Base-by-base conservation (phyloP, 2,797 vertebrate genomes). In the Sebastes vulpes region DNA sequence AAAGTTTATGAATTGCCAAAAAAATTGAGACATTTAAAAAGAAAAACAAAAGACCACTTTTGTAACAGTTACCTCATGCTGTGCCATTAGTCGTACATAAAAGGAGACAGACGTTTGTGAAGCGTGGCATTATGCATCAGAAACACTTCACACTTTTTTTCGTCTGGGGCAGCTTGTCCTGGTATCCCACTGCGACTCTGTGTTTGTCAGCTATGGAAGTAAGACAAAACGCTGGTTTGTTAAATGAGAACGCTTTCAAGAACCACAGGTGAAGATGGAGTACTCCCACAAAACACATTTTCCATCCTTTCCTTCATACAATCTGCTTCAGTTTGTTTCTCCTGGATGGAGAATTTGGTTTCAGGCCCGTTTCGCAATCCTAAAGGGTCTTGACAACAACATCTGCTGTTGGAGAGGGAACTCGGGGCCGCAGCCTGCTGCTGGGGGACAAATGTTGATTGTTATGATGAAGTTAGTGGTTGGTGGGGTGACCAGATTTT, bases 361-460 rank as follows among this genome's bases (percentile, higher is more conserved):
- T 85, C 81, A 81, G 54, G 18, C 50, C 46, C 46, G 80, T 87
- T 91, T 78, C 25, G 53, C 78, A 90, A 88, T 90, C 65, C 72
- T 71, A 56, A 75, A 83, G 69, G 28, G 69, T 70, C 54, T 67
- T 14, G 68, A 89, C 85, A 90, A 89, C 89, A 91, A 87, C 92
- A 92, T 90, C 86, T 91, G 89, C 63, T 80, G 71, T 77, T 75
- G 0, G 52, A 77, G 72, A 54, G 75, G n/a, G 64, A 23, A 81
- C 75, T 73, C 66, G 64, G 78, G 73, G 81, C 70, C 69, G 23
- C 50, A 21, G 75, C 78, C 77, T 65, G 83, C 80, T 75, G 88
- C 80, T 75, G 86, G 79, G 81, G 59, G 42, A 35, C 79, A 66
- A 79, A 75, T 28, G 67, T 14, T 54, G 65, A 67, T 75, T 81